Evolutionary conservation across 30 jellyfish, hydroid and myxozoan species (phyloP).

Genomic region (Aurelia sp.): DNA sequence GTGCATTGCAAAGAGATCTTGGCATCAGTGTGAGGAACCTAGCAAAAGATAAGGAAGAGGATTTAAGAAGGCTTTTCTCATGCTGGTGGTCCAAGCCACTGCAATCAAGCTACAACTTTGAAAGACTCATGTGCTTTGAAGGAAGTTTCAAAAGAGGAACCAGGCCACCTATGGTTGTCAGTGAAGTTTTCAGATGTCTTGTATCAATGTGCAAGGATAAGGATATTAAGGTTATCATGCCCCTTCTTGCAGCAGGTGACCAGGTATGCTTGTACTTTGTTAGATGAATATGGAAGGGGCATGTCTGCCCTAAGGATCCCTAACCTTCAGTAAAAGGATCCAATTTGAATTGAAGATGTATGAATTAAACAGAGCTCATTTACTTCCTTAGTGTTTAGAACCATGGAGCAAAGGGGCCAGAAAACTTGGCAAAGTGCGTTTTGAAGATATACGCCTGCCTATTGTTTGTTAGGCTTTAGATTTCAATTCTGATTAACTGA

Average conservation of each 20-base stretch:
- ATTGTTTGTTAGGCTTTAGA: too few relatives aligned
- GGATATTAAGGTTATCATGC: constrained; percentile 78
- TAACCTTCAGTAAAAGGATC: too few relatives aligned
- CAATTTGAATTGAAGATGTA: too few relatives aligned
- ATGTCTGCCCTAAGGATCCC: too few relatives aligned
- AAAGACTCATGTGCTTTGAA: constrained; percentile 76
- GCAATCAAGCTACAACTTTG: constrained; percentile 38
- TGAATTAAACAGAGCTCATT: too few relatives aligned
- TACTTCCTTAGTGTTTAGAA: too few relatives aligned
- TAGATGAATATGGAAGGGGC: too few relatives aligned
- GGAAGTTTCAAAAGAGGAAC: constrained; percentile 67
- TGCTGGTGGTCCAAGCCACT: constrained; percentile 88
- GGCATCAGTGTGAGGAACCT: constrained; percentile 34
- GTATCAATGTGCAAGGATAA: constrained; percentile 76
- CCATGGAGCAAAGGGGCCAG: too few relatives aligned
- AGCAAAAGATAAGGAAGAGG: constrained; percentile 80
- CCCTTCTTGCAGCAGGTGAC: constrained; percentile 66
- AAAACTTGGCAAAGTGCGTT: too few relatives aligned
- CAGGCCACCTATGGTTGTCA: constrained; percentile 65
- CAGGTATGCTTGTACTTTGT: constrained; percentile 31
- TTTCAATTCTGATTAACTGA: too few relatives aligned
- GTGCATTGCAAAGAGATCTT: constrained; percentile 71
- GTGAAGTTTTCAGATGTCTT: constrained; percentile 62
- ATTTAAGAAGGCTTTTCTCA: constrained; percentile 45
- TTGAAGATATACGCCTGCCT: too few relatives aligned